These are phyloP conservation scores for Eristalis arbustorum DNA, from an alignment of 2,888 invertebrate genomes.

Conservation along the genomic window DNA sequence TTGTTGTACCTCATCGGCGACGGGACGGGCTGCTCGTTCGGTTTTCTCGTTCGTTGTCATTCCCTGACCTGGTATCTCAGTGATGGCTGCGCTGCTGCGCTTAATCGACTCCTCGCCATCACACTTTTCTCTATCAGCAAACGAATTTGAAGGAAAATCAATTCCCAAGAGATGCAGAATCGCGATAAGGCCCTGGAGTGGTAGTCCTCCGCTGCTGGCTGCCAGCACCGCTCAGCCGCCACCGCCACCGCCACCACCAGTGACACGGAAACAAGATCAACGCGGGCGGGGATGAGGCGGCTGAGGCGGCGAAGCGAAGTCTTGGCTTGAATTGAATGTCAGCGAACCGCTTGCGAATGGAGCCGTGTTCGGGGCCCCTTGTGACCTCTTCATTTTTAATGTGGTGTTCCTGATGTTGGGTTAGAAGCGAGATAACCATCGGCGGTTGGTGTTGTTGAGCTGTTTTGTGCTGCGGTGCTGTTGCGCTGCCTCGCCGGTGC, in stretches of 20 bases:
- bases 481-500: neutral
- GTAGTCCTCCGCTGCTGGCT: neutral
- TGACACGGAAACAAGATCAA: slow-evolving; percentile 62
- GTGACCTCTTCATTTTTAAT: slow-evolving; percentile 69
- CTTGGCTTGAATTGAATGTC: slow-evolving; percentile 54
- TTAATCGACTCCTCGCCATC: slow-evolving; percentile 57
- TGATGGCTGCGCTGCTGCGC: slow-evolving; percentile 23
- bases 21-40: neutral
- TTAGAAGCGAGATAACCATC: slow-evolving; percentile 54
- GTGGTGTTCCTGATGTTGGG: slow-evolving; percentile 57
- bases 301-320: neutral
- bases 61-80: slow-evolving; percentile 22
- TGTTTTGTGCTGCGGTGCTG: too few relatives aligned
- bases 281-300: neutral
- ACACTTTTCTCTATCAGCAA: slow-evolving; percentile 62
- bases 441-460: slow-evolving; percentile 14
- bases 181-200: slow-evolving; percentile 37
- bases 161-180: slow-evolving; percentile 62
- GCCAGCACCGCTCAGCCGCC: neutral
- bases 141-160: slow-evolving; percentile 66
- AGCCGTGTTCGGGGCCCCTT: slow-evolving; percentile 50
- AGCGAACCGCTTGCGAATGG: slow-evolving; percentile 44
- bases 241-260: too few relatives aligned
- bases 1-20: slow-evolving; percentile 34
- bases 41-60: slow-evolving; percentile 14